Evolutionary conservation across 2,113 vertebrate species (phyloP).

Genomic region (Benthochromis sp.): DNA sequence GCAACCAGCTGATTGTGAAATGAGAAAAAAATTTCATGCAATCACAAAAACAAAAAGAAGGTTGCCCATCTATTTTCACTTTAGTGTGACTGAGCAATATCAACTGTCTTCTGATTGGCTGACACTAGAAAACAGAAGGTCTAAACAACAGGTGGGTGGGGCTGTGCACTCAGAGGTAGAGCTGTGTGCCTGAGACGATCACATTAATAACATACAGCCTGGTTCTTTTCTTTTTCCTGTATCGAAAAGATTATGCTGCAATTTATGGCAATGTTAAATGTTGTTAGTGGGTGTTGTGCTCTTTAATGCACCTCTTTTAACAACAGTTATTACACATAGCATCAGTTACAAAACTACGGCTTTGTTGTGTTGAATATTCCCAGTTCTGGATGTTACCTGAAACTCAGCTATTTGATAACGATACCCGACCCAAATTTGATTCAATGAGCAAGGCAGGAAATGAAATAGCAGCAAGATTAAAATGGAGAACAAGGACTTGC

Average conservation of each 20-base stretch:
- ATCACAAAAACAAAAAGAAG: neutral
- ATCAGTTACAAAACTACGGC: neutral
- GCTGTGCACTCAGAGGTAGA: neutral
- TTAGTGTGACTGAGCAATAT: neutral
- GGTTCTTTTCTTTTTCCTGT: neutral
- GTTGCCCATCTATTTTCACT: neutral
- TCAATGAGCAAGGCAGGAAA: conserved; percentile 56
- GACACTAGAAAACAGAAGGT: neutral
- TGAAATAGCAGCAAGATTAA: conserved; percentile 61
- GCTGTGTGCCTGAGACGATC: neutral
- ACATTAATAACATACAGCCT: neutral
- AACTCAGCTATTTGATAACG: neutral
- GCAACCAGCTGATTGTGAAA: neutral
- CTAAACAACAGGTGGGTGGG: neutral
- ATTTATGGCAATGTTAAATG: neutral
- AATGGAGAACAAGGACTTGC: conserved; percentile 15
- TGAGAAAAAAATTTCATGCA: neutral
- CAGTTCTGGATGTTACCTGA: conserved; percentile 1
- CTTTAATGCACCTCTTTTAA: neutral
- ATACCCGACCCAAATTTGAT: conserved; percentile 8
- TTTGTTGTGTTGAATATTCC: neutral
- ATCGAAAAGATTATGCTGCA: neutral
- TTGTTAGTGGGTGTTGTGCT: neutral
- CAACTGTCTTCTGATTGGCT: neutral
- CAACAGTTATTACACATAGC: neutral